Conservation (phyloP, 1,140 invertebrate species). For the Homalodisca vitripennis region DNA sequence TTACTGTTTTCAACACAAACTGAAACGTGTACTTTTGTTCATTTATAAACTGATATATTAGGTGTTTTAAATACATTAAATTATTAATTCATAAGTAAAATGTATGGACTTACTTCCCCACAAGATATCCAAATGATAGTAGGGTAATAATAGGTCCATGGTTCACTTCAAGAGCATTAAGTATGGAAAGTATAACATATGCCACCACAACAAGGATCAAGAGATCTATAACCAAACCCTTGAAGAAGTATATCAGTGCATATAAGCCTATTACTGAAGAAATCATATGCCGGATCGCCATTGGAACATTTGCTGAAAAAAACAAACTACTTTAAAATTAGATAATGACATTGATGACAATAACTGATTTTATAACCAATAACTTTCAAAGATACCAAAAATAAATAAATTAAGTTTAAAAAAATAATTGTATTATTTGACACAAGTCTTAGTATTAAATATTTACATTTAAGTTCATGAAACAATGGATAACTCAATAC, state of each 20-base stretch:
- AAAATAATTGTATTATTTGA: no score
- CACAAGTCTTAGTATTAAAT: no score
- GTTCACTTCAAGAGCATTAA: neutral
- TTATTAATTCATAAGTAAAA: neutral
- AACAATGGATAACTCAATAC: no score
- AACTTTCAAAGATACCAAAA: no score
- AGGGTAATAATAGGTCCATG: neutral
- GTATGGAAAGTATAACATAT: neutral
- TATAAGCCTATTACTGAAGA: neutral
- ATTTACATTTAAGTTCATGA: no score
- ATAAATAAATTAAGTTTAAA: no score
- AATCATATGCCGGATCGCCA: neutral
- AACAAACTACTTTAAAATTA: neutral
- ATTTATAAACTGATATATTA: no score
- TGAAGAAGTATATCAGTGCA: neutral
- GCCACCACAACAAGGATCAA: neutral
- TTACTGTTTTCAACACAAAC: neutral
- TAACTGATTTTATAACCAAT: no score
- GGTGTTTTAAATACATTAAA: no score
- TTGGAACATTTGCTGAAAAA: neutral
- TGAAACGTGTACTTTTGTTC: neutral
- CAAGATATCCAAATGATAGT: neutral
- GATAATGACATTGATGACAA: no score
- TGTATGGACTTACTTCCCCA: neutral
- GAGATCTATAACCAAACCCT: neutral